Evolutionary conservation across 2,797 vertebrate genomes (phyloP).

Genomic region (Sus cebifrons): DNA sequence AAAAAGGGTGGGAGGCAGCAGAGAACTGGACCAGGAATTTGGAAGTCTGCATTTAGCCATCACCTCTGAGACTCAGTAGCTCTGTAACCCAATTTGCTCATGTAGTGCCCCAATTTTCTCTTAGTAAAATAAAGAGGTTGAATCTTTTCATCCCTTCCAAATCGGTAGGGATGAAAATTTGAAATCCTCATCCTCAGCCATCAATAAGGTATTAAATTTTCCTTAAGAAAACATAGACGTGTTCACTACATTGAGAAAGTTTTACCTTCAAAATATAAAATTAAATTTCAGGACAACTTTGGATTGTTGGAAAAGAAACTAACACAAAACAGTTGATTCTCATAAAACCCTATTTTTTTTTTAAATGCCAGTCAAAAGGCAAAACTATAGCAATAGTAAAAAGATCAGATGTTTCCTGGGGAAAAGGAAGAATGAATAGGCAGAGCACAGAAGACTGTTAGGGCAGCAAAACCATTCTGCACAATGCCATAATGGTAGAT

Average conservation of each 20-base stretch:
- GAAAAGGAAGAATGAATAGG: not conserved
- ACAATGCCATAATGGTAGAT: not conserved
- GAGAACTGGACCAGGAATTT: not conserved
- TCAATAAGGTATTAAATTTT: conserved; percentile 32
- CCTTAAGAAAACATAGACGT: not conserved
- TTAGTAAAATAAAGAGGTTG: not conserved
- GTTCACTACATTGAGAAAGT: not conserved
- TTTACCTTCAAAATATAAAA: conserved; percentile 39
- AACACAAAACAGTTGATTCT: not conserved
- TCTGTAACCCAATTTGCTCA: not conserved
- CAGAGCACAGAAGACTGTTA: not conserved
- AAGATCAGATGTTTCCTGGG: not conserved
- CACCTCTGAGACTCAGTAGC: not conserved
- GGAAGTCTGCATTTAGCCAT: not conserved
- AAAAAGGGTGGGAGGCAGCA: not conserved
- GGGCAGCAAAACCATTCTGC: not conserved
- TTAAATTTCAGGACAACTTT: conserved; percentile 47
- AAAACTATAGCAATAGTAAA: not conserved
- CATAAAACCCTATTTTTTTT: not conserved
- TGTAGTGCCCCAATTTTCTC: not conserved
- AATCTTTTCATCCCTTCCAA: not conserved
- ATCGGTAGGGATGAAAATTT: not conserved
- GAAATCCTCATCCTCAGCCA: not conserved
- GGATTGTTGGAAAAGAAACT: conserved; percentile 1
- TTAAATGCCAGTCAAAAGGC: not conserved